Conservation (phyloP, 2,113 vertebrate species). For the Emberiza fucata region DNA sequence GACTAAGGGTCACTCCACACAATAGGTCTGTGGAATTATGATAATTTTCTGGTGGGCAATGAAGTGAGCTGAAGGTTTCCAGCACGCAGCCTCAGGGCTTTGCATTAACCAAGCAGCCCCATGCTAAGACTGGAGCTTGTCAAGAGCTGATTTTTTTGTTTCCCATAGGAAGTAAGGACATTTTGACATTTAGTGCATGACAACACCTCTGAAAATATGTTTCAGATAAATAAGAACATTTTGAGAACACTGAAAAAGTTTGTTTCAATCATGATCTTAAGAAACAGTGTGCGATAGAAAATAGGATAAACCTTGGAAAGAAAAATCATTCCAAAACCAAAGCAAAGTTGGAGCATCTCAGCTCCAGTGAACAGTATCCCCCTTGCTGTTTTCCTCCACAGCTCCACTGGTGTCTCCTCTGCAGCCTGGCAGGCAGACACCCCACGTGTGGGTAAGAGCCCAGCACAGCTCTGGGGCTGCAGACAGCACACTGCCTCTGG, state of each 20-base stretch:
- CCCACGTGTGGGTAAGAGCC: not conserved
- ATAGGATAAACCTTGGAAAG: not conserved
- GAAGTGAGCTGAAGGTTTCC: not conserved
- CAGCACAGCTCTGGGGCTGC: not conserved
- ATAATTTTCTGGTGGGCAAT: not conserved
- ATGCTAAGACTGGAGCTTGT: not conserved
- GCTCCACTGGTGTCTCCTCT: not conserved
- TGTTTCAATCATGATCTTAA: not conserved
- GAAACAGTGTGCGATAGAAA: not conserved
- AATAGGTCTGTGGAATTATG: not conserved
- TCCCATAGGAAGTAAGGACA: not conserved
- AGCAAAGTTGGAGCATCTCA: not conserved
- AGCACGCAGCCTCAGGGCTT: not conserved
- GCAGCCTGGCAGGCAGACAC: not conserved
- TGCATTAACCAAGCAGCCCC: not conserved
- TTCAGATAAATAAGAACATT: not conserved
- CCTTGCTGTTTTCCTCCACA: not conserved
- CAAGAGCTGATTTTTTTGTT: not conserved
- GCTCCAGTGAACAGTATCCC: not conserved
- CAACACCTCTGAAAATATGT: not conserved
- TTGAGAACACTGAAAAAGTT: not conserved
- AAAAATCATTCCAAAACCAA: not conserved
- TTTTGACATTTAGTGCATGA: not conserved
- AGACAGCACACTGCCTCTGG: accelerated
- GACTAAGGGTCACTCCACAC: constrained; percentile 51